Base-by-base conservation (phyloP, 2,113 vertebrate species). In the Saguinus midas region DNA sequence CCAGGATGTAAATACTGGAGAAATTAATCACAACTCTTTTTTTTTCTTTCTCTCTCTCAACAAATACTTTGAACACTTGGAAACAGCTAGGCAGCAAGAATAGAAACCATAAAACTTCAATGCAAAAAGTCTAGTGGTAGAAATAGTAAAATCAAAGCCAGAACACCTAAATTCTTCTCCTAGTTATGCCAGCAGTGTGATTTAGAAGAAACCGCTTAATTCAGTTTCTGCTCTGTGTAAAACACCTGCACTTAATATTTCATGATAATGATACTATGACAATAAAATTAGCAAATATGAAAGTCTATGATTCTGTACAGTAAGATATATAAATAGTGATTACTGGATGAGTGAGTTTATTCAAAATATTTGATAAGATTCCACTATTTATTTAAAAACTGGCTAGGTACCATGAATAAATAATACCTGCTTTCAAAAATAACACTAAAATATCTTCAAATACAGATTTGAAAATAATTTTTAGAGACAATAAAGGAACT, bases 401-500 rank as follows among this genome's bases (percentile, higher is more conserved):
- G 32, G 17, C 32, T 32, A 73, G 11, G 4, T 48, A n/a, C 14
- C 72, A 86, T 43, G 20, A 85, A 68, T 23, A 57, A 94, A 80
- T 6, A 72, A 72, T 43, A 82, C 20, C 50, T 86, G 3, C 35
- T 85, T 86, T 55, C 55, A 83, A 2, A 8, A 93, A 91, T 64
- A 68, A 48, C 72, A 58, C 92, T 37, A 93, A 95, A 86, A 58
- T 27, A 87, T 50, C 16, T 93, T 91, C 58, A 16, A 66, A 83
- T 75, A 23, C 72, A 87, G 66, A 86, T 68, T 86, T 48, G 1
- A 89, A 95, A 73, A 92, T 87, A 23, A 7, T 32, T 93, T 92
- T 37, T 16, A 86, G 92, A 95, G 94, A 48, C 48, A 73, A 89
- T n/a, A 91, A 93, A 92, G 21, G 45, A 84, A 94, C 5, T 48